phyloP scores from a whole-genome alignment of 1,140 invertebrate species.

The Scaptomyza graminum region DNA sequence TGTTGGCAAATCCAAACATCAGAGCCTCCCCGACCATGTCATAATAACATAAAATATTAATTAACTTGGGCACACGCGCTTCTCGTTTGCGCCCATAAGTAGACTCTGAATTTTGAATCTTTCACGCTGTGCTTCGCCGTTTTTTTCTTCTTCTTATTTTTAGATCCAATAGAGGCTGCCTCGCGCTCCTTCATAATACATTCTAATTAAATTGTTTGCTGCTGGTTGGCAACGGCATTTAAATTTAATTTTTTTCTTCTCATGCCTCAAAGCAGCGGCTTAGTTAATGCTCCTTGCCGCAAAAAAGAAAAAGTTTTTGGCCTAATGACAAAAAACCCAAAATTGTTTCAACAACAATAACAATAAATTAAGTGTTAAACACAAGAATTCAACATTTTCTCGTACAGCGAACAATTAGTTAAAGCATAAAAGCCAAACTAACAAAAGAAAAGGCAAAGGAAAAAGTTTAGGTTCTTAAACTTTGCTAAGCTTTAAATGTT shows the following conservation, averaged over 20 bases:
- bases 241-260: constrained; percentile 47
- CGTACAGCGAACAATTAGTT: not conserved
- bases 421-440: not conserved
- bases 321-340: constrained; percentile 45
- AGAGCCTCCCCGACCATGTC: constrained; percentile 53
- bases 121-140: constrained; percentile 18
- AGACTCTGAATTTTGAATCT: constrained; percentile 57
- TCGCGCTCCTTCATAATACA: constrained; percentile 70
- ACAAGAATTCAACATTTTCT: not conserved
- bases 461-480: not conserved
- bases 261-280: constrained; percentile 31
- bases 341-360: constrained; percentile 26
- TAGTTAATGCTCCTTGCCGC: constrained; percentile 64
- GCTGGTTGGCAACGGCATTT: constrained; percentile 36
- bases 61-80: constrained; percentile 59
- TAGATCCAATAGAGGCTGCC: constrained; percentile 44
- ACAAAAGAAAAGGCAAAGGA: not conserved
- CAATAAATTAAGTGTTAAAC: constrained; percentile 57
- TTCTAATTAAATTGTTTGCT: constrained; percentile 81
- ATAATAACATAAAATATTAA: constrained; percentile 82
- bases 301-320: constrained; percentile 53
- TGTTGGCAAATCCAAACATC: constrained; percentile 29
- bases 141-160: constrained; percentile 30
- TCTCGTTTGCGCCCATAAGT: constrained; percentile 28
- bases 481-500: no score